phyloP scores from a whole-genome alignment of 2,888 invertebrate genomes.

The Phyllotreta cruciferae region DNA sequence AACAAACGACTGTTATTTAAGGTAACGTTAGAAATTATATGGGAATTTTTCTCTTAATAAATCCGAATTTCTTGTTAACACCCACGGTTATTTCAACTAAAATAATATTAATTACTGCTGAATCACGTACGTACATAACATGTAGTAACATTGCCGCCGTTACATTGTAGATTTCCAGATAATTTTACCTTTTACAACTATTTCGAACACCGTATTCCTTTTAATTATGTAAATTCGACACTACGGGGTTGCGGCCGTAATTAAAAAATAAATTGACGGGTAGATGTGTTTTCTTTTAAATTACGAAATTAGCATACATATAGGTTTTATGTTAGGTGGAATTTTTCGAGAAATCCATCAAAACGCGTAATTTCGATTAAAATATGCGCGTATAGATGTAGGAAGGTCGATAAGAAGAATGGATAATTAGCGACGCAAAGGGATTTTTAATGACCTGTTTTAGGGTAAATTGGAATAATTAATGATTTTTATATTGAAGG shows the following conservation, averaged over 20 bases:
- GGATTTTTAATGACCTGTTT: too few species aligned
- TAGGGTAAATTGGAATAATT: too few species aligned
- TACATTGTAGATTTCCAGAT: conserved; percentile 22
- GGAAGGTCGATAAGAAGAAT: conserved; percentile 6
- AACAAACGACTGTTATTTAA: too few species aligned
- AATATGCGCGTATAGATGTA: neutral
- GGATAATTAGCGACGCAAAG: neutral
- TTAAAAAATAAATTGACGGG: conserved; percentile 19
- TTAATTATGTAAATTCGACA: conserved; percentile 20
- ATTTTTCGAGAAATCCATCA: conserved; percentile 17
- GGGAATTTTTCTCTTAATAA: conserved; percentile 2
- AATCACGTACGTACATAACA: conserved; percentile 14
- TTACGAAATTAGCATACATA: conserved; percentile 25
- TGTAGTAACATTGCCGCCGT: conserved; percentile 10
- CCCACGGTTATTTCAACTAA: conserved; percentile 6
- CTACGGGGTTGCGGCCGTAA: conserved; percentile 18
- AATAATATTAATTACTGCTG: conserved; percentile 17
- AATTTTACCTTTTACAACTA: conserved; percentile 1
- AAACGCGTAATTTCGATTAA: conserved; percentile 3
- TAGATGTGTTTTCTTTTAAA: conserved; percentile 16
- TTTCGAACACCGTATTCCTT: conserved; percentile 20
- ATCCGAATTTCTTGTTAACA: conserved; percentile 18
- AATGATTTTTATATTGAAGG: too few species aligned
- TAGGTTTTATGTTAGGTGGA: conserved; percentile 11
- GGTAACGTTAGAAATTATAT: conserved; percentile 19